phyloP scores from a whole-genome alignment of 2,113 vertebrate genomes.

The Corynorhinus townsendii region DNA sequence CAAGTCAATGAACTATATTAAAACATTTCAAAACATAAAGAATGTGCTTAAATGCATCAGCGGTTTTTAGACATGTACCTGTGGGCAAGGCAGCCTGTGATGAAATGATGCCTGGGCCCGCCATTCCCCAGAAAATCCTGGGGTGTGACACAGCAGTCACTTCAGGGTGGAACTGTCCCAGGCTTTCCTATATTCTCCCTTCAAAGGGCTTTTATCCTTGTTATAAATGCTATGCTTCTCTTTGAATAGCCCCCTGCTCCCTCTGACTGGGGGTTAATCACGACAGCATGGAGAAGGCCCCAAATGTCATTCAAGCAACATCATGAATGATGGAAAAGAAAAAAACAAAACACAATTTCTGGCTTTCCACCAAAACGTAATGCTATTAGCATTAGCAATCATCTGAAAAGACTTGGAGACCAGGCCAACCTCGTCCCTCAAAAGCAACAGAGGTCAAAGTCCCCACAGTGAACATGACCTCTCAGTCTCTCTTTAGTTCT shows the following conservation, averaged over 20 bases:
- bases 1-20: conserved; percentile 33
- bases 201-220: neutral
- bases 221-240: neutral
- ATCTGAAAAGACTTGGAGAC: neutral
- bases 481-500: neutral
- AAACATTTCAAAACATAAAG: conserved; percentile 51
- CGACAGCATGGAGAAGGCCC: neutral
- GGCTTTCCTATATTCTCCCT: neutral
- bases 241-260: neutral
- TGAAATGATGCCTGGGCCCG: neutral
- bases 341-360: neutral
- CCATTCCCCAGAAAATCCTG: neutral
- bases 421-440: neutral
- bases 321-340: neutral
- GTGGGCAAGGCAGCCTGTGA: neutral
- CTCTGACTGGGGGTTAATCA: neutral
- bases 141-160: neutral
- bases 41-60: neutral
- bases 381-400: neutral
- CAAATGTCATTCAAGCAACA: neutral
- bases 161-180: neutral
- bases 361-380: neutral
- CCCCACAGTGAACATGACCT: neutral
- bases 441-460: neutral
- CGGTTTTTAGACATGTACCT: neutral